These are phyloP conservation scores for pig (Sus scrofa) DNA, from an alignment of 2,113 vertebrate species.

Conservation along the genomic window DNA sequence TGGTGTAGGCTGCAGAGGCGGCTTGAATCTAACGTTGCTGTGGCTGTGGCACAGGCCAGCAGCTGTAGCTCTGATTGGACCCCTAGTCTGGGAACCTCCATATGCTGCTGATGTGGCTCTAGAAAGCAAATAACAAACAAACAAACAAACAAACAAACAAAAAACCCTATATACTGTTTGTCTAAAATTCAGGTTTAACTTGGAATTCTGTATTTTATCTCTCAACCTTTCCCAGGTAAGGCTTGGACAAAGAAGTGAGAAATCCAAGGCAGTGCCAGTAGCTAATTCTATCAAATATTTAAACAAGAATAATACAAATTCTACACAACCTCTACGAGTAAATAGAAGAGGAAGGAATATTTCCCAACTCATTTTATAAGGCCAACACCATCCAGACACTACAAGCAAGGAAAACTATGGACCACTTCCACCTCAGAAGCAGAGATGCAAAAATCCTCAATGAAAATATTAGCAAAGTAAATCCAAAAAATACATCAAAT, in stretches of 20 bases:
- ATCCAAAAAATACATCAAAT: too few species aligned
- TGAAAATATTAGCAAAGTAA: conserved; percentile 37
- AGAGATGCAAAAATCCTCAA: neutral
- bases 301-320: neutral
- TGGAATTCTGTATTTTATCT: conserved; percentile 6
- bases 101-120: too few species aligned
- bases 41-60: too few species aligned
- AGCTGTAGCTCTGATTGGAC: too few species aligned
- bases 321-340: neutral
- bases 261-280: neutral
- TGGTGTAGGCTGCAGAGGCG: too few species aligned
- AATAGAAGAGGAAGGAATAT: neutral
- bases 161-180: neutral
- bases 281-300: neutral
- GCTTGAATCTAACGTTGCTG: too few species aligned
- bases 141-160: too few species aligned
- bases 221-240: neutral
- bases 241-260: neutral
- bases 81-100: too few species aligned
- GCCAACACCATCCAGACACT: neutral
- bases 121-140: too few species aligned
- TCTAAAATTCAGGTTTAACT: conserved; percentile 34
- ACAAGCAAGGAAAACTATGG: neutral
- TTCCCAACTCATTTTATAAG: neutral
- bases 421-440: neutral